These are phyloP conservation scores for Gadopsis marmoratus DNA, from an alignment of 2,797 vertebrate species.

Conservation along the genomic window DNA sequence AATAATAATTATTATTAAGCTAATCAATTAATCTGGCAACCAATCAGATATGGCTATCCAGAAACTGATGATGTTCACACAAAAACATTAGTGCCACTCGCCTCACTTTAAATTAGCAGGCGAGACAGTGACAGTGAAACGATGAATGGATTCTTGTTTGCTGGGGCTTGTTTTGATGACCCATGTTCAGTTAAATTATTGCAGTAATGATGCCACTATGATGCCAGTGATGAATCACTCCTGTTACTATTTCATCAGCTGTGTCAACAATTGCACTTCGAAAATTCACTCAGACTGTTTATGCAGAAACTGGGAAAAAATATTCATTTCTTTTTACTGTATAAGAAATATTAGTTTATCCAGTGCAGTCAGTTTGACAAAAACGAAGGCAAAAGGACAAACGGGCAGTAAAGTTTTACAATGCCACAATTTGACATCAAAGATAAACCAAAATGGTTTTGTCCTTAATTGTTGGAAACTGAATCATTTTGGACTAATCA, in stretches of 20 bases:
- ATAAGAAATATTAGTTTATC: not conserved
- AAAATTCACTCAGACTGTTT: conserved; percentile 46
- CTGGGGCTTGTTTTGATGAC: conserved; percentile 76
- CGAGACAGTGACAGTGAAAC: conserved; percentile 50
- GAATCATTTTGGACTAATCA: not conserved
- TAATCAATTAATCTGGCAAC: conserved; percentile 71
- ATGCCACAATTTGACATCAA: not conserved
- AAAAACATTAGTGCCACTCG: conserved; percentile 57
- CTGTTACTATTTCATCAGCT: conserved; percentile 71
- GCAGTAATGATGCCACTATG: conserved; percentile 76
- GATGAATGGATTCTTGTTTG: conserved; percentile 74
- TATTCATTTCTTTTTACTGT: not conserved
- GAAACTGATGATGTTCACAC: conserved; percentile 54
- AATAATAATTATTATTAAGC: too few species aligned
- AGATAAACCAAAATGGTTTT: not conserved
- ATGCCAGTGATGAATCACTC: conserved; percentile 79
- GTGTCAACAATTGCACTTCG: conserved; percentile 64
- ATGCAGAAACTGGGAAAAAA: conserved; percentile 33
- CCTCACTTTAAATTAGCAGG: conserved; percentile 65
- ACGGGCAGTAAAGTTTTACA: not conserved
- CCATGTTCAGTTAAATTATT: conserved; percentile 77
- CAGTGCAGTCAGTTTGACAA: not conserved
- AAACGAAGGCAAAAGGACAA: not conserved
- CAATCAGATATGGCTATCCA: conserved; percentile 64
- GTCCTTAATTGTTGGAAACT: not conserved